phyloP scores from a whole-genome alignment of 2,113 vertebrate species.

The Chloroceryle aenea region DNA sequence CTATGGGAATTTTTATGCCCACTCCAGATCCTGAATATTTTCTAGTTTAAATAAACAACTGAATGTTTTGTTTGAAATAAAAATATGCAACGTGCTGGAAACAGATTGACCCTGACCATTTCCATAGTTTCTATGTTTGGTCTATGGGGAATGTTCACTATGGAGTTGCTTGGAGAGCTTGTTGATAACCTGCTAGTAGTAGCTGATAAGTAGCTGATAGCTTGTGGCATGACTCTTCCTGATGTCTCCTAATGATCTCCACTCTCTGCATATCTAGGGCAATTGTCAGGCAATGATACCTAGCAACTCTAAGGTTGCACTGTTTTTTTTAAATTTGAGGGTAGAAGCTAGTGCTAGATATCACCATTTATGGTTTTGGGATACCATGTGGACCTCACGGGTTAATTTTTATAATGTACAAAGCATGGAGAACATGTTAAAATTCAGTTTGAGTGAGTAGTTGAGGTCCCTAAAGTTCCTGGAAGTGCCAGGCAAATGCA shows the following conservation, averaged over 20 bases:
- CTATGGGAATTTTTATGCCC: not conserved
- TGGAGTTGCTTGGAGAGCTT: not conserved
- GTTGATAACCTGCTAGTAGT: not conserved
- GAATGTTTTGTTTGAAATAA: not conserved
- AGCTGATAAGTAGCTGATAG: not conserved
- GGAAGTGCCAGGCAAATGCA: not conserved
- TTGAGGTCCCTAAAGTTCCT: not conserved
- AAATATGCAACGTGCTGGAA: not conserved
- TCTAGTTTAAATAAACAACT: not conserved
- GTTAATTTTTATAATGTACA: not conserved
- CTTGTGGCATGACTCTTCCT: not conserved
- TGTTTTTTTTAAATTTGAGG: not conserved
- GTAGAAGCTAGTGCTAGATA: not conserved
- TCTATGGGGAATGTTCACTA: not conserved
- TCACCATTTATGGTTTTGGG: not conserved
- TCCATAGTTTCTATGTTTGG: not conserved
- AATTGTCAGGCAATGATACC: not conserved
- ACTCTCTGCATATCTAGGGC: not conserved
- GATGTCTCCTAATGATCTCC: not conserved
- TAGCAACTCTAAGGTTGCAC: accelerated
- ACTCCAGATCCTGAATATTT: not conserved
- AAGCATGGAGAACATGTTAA: not conserved
- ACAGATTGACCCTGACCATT: not conserved
- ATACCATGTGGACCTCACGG: accelerated
- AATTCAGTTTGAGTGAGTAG: not conserved